Evolutionary conservation across 1,140 invertebrate species (phyloP).

Genomic region (Drosophila eugracilis): DNA sequence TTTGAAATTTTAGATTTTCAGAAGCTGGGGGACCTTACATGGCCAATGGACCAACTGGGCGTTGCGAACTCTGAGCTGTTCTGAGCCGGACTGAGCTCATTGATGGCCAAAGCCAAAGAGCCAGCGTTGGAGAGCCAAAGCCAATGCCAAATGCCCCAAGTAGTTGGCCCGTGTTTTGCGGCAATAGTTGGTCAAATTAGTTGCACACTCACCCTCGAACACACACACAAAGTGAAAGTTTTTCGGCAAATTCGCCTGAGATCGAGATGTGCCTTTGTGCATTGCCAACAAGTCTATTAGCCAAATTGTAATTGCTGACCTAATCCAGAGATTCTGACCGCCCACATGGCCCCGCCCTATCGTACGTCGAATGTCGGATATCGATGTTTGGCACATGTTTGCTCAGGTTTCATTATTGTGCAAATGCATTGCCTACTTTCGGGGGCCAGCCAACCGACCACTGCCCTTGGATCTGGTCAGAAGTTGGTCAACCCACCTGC

Average conservation of each 20-base stretch:
- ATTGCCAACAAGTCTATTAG: slow-evolving; percentile 62
- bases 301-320: slow-evolving; percentile 46
- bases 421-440: slow-evolving; percentile 9
- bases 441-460: neutral
- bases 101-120: neutral
- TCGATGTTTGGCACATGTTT: slow-evolving; percentile 21
- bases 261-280: slow-evolving; percentile 36
- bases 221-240: slow-evolving; percentile 18
- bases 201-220: slow-evolving; percentile 11
- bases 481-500: neutral
- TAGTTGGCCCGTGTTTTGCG: slow-evolving; percentile 7
- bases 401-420: slow-evolving; percentile 15
- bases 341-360: no score
- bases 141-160: neutral
- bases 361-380: neutral
- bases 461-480: neutral
- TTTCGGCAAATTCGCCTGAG: neutral
- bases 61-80: neutral
- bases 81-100: slow-evolving; percentile 1
- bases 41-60: slow-evolving; percentile 2
- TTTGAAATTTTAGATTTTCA: neutral
- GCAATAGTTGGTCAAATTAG: slow-evolving; percentile 37
- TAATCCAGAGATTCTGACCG: slow-evolving; percentile 18
- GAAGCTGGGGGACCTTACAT: no score
- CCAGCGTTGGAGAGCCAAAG: neutral